Conservation (phyloP, 2,797 vertebrate genomes). For the Melanogrammus aeglefinus region DNA sequence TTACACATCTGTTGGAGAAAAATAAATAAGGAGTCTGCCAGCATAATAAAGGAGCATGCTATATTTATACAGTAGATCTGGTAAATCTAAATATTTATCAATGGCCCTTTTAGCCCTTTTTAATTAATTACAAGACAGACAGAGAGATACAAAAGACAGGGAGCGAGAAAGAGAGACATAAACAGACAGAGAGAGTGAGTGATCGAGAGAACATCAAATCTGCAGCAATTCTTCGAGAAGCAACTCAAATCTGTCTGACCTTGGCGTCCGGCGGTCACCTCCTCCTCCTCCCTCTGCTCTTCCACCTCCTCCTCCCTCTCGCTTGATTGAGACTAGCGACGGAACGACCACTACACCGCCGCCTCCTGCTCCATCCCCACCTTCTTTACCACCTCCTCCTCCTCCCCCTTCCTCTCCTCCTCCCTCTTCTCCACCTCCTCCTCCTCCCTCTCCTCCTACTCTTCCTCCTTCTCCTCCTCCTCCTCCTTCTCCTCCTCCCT, state of each 20-base stretch:
- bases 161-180: background rate
- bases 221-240: slow-evolving; percentile 35
- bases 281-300: slow-evolving; percentile 1
- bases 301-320: slow-evolving; percentile 8
- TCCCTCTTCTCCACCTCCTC: background rate
- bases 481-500: background rate
- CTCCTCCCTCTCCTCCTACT: slow-evolving; percentile 6
- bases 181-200: background rate
- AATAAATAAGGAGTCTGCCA: background rate
- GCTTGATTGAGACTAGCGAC: background rate
- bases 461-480: background rate
- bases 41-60: too few species aligned
- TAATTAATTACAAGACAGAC: background rate
- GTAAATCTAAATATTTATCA: too few species aligned
- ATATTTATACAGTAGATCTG: too few species aligned
- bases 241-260: slow-evolving; percentile 44
- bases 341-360: background rate
- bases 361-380: background rate
- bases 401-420: slow-evolving; percentile 3
- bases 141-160: background rate
- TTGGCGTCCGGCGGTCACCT: slow-evolving; percentile 30
- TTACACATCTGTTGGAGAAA: background rate
- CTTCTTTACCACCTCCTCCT: slow-evolving; percentile 11
- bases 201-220: slow-evolving; percentile 42
- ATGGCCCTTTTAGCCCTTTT: too few species aligned